Percentiles rank a stretch among this genome's conserved stretches.
These are phyloP conservation scores for Phytoseiulus persimilis DNA, from an alignment of 2,888 invertebrate species.

Conservation along the genomic window DNA sequence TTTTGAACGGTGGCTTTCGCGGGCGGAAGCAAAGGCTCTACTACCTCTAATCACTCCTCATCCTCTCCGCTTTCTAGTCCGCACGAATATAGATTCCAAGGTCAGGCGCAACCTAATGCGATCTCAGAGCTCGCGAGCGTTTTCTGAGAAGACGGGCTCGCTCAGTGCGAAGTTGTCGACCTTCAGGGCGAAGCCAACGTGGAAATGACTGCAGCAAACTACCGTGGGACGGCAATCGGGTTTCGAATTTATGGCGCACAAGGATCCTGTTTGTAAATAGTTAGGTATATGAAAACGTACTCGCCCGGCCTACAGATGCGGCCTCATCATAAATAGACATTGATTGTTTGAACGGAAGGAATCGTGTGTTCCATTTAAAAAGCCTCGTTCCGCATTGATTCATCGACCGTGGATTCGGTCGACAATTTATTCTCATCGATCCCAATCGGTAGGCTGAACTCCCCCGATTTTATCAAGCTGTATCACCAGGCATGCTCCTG, in stretches of 20 bases:
- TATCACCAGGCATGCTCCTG: too few species aligned
- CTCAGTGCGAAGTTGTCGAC: neutral
- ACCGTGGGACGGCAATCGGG: neutral
- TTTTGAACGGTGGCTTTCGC: neutral
- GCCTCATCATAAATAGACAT: too few species aligned
- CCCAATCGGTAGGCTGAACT: too few species aligned
- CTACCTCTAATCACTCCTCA: neutral
- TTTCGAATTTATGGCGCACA: neutral
- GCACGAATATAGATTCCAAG: neutral
- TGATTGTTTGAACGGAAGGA: too few species aligned
- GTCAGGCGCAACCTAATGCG: slow-evolving; percentile 6
- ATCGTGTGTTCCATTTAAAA: too few species aligned
- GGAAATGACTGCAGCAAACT: slow-evolving; percentile 47
- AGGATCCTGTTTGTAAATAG: neutral
- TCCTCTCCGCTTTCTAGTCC: neutral
- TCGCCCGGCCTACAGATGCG: too few species aligned
- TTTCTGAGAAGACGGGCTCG: slow-evolving; percentile 11
- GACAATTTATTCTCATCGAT: too few species aligned
- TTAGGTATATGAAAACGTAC: neutral
- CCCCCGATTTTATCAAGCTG: too few species aligned
- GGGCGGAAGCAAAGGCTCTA: neutral
- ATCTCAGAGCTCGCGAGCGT: slow-evolving; percentile 31
- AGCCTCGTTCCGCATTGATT: too few species aligned
- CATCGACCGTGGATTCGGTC: too few species aligned
- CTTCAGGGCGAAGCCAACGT: slow-evolving; percentile 31